Evolutionary conservation across 2,113 vertebrate genomes (phyloP), one percentile per base, ranked within the genome.

Genomic region (Prolemur simus): DNA sequence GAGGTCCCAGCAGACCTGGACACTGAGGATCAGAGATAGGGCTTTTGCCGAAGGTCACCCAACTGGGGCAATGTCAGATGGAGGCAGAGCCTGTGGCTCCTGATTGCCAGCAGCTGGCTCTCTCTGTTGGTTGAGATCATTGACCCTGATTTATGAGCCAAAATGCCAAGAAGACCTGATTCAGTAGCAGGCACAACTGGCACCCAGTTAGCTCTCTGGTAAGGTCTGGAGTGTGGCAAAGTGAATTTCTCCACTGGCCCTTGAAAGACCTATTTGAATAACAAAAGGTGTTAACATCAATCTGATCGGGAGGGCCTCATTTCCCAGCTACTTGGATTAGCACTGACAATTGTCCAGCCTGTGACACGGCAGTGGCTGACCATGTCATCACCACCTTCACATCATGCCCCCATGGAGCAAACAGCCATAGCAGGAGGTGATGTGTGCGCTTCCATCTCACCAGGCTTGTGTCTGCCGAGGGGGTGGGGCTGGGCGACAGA

Each of bases 251-350:
- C 81, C 84, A 85, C 69, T 54, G 47, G 64, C 14, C 78, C 20
- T 87, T 78, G 58, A 18, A 49, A 87, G 95, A 66, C 45, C 80
- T 92, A 20, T 58, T 32, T 47, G 42, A 77, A 47, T 63, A 88
- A 69, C 63, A 77, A 76, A 15, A 78, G 42, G 73, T 87, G 45
- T 83, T 69, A 91, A 56, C 52, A 73, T 49, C 8, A 14, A 95
- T 91, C 45, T 8, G 18, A 95, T 91, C 45, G 25, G n/a, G 47
- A 76, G 93, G 27, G 64, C 21, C 63, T 89, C 37, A 37, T 9
- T 83, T 85, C 34, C 47, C 60, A 86, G 60, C 77, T 78, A 39
- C 82, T 94, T 78, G n/a, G 20, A 94, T 91, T 95, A 91, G 39
- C 37, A 32, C 34, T 64, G 56, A 84, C 21, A 21, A 63, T 39